Conservation (phyloP, 2,888 invertebrate genomes). For the Philonicus albiceps region DNA sequence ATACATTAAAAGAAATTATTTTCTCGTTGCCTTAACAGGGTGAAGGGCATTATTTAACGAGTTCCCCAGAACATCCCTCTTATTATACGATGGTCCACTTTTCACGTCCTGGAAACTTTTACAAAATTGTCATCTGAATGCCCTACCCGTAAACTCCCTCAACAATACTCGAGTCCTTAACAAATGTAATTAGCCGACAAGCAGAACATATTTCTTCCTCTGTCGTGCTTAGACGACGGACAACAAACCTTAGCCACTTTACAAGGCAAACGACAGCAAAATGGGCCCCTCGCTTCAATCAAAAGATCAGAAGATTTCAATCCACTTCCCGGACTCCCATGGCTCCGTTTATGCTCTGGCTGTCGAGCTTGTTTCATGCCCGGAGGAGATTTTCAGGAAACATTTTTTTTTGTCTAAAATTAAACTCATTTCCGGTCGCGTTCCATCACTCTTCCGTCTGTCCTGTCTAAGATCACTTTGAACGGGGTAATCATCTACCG, state of each 20-base stretch:
- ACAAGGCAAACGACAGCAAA: neutral
- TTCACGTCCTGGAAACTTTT: neutral
- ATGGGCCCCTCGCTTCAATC: neutral
- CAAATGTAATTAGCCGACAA: slow-evolving; percentile 13
- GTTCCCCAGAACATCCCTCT: neutral
- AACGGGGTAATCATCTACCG: neutral
- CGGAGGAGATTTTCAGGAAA: neutral
- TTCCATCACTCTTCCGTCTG: neutral
- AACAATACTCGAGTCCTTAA: neutral
- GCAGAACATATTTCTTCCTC: slow-evolving; percentile 1
- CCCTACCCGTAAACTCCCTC: neutral
- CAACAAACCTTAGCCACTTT: neutral
- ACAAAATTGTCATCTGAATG: neutral
- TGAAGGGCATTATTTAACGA: neutral
- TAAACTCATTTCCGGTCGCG: neutral
- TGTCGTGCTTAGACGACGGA: neutral
- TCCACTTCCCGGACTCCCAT: neutral
- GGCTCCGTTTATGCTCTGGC: neutral
- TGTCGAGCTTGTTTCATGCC: neutral
- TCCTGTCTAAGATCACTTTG: neutral
- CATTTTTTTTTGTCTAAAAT: neutral
- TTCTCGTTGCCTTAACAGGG: neutral
- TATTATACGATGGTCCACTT: neutral
- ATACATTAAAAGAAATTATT: slow-evolving; percentile 5
- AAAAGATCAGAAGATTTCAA: neutral